Conservation (phyloP, 2,888 invertebrate genomes). For the Artemia sinica region DNA sequence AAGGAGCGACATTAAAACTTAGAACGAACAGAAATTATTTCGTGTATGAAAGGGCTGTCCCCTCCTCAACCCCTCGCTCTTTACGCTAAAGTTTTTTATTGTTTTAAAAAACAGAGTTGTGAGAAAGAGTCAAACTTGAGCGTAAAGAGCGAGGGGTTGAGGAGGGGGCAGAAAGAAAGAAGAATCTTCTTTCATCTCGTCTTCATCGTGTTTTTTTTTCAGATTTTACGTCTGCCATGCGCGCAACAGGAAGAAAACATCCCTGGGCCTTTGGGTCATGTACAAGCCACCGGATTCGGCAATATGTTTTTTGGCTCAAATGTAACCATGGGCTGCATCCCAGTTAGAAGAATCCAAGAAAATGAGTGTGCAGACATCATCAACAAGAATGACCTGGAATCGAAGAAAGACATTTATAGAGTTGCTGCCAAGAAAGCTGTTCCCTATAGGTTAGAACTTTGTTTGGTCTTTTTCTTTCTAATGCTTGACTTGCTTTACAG, state of each 20-base stretch:
- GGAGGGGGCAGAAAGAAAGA: too few relatives aligned
- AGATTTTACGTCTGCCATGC: not conserved
- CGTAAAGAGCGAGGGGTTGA: too few relatives aligned
- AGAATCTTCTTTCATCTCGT: too few relatives aligned
- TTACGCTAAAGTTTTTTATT: too few relatives aligned
- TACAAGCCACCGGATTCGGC: conserved; percentile 8
- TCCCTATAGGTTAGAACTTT: not conserved
- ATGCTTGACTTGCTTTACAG: too few relatives aligned
- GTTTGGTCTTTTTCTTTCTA: too few relatives aligned
- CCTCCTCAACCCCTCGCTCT: too few relatives aligned
- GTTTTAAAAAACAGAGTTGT: too few relatives aligned
- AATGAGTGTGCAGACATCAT: not conserved
- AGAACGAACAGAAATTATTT: too few relatives aligned
- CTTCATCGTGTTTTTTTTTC: not conserved
- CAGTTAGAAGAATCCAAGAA: not conserved
- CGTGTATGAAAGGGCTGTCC: too few relatives aligned
- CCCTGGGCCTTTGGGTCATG: not conserved
- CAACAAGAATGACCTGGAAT: not conserved
- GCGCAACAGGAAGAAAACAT: not conserved
- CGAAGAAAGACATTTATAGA: not conserved
- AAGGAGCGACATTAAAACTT: too few relatives aligned
- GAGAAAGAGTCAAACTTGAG: too few relatives aligned
- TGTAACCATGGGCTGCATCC: not conserved
- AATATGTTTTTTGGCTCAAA: not conserved
- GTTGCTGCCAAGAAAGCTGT: conserved; percentile 1